A percentile compares a stretch with the other conserved stretches of the same genome.
phyloP scores from a whole-genome alignment of 2,113 vertebrate species.

The Probosciger aterrimus region DNA sequence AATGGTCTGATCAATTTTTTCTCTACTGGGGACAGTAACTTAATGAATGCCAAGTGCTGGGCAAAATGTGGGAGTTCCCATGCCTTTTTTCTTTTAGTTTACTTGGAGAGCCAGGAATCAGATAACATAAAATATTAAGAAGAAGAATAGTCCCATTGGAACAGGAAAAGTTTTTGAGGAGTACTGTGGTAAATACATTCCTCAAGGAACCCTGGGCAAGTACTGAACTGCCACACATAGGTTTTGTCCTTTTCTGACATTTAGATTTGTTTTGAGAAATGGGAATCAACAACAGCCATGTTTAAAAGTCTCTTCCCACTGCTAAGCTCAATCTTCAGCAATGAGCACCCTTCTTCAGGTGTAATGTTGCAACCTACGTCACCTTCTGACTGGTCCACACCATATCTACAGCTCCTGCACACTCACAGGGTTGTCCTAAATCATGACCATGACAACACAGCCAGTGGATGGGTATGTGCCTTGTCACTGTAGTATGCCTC shows the following conservation, averaged over 20 bases:
- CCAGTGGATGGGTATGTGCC: background rate
- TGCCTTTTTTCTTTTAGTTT: background rate
- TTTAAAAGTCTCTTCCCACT: background rate
- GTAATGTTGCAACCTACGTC: background rate
- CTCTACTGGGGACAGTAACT: background rate
- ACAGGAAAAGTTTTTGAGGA: background rate
- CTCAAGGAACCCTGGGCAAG: background rate
- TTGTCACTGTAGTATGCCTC: background rate
- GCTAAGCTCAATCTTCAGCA: background rate
- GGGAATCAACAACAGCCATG: background rate
- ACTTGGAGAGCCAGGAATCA: background rate
- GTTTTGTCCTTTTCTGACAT: background rate
- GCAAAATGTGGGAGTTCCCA: background rate
- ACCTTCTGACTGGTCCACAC: background rate
- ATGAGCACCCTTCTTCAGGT: background rate
- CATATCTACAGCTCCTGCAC: background rate
- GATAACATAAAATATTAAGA: background rate
- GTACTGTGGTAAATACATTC: background rate
- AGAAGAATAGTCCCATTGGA: background rate
- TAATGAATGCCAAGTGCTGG: background rate
- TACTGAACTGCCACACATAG: background rate
- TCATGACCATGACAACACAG: background rate
- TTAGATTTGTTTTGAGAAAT: background rate
- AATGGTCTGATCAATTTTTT: background rate
- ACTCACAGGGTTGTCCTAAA: background rate